Evolutionary conservation across 1,140 invertebrate species (phyloP), one percentile per base, ranked within the genome.

Genomic region (Drosophila trapezifrons): DNA sequence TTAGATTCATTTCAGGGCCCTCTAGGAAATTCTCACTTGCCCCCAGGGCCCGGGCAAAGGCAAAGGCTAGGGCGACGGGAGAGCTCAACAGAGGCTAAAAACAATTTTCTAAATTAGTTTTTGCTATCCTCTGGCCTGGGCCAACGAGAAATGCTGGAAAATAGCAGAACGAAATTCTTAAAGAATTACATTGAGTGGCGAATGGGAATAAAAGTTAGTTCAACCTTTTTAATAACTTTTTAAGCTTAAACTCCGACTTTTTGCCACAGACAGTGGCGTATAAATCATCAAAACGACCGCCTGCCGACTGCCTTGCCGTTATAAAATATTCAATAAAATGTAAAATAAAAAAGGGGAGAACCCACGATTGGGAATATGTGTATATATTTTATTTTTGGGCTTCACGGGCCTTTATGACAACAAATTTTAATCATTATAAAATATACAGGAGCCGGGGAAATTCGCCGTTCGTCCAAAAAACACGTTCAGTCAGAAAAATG

Each of bases 41-140:
- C 55, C 51, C 55, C 45, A 32, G 22, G 42, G 65, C 62, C 6
- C 9, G 4, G 7, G 59, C 59, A 40, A 42, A 20, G 20, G 40
- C 47, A 20, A 38, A 46, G 25, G 15, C 25, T 20, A 42, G 45
- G 22, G 20, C 13, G 20, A 10, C 4, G 18, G 37, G 32, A 22
- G 29, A 67, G 40, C 67, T 20, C 7, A n/a, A 32, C 59, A 67
- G 75, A 63, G 77, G 75, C 78, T 89, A 67, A 74, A 87, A 87
- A 90, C 84, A 89, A 89, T 89, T 90, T 84, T 69, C 76, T 72
- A 85, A 89, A 89, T 89, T 84, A 71, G 55, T 63, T 84, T 71
- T 65, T 47, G 40, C 55, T 22, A 40, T 58, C 35, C 43, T 9
- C 20, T 29, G 27, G 51, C 32, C 17, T 10, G 15, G 2, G 25